A percentile compares a stretch with the other conserved stretches of the same genome.
Conservation (phyloP, 92 coral and sea anemone genomes). For the Nematostella vectensis region DNA sequence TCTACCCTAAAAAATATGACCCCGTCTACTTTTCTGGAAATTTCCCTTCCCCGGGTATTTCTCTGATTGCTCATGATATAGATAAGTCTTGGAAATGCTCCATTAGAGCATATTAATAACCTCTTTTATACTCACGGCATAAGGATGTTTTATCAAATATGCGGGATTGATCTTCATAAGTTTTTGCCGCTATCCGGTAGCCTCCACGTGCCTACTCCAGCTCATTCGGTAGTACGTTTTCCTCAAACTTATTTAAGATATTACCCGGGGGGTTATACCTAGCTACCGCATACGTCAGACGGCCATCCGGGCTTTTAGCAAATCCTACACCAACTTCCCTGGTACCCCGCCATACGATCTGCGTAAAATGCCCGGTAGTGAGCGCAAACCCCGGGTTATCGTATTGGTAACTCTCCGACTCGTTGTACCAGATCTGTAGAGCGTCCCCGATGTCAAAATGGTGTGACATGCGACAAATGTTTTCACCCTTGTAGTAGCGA, state of each 20-base stretch:
- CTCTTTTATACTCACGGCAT: no score
- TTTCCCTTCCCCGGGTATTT: no score
- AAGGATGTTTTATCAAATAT: no score
- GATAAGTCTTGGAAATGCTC: no score
- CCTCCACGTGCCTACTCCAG: no score
- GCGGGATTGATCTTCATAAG: no score
- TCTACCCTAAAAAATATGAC: no score
- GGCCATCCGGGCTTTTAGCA: conserved; percentile 66
- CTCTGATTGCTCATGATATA: no score
- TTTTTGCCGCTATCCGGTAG: no score
- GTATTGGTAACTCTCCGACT: conserved; percentile 46
- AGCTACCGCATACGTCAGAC: conserved; percentile 66
- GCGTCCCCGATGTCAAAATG: conserved; percentile 52
- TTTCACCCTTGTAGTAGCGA: conserved; percentile 67
- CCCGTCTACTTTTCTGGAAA: no score
- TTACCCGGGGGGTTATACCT: conserved; percentile 93
- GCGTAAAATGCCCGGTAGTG: conserved; percentile 78
- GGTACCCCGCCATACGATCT: conserved; percentile 84
- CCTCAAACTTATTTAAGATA: conserved; percentile 53
- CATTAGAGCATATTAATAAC: no score
- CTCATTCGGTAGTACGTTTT: conserved; percentile 43
- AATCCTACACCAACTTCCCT: conserved; percentile 77
- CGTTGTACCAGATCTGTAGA: conserved; percentile 71
- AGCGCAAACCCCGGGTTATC: conserved; percentile 56
- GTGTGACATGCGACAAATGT: conserved; percentile 65